Base-by-base conservation (phyloP, 2,797 vertebrate genomes). In the Poeciliopsis paucimaculata region DNA sequence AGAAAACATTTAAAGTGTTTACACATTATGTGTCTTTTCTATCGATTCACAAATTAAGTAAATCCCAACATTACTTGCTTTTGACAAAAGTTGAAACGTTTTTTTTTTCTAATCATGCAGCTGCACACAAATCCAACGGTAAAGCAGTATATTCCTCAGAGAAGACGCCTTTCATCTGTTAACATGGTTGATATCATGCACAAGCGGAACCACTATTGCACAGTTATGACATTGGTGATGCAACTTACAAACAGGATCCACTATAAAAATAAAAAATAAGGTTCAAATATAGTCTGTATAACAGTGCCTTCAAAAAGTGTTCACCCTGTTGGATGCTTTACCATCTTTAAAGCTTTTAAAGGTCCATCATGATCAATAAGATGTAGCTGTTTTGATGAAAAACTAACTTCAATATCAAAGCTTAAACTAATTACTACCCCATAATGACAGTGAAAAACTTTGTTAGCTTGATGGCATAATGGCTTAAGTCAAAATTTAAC, bases 41-140 rank as follows among this genome's bases (percentile, higher is more conserved):
- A 55, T 55, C 4, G 31, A 31, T 75, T 45, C n/a, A 43, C 36
- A 60, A 46, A 20, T 34, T 13, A 16, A 68, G 34, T 49, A 68
- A 51, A 77, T 68, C 20, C 20, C 4, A 26, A 68, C 36, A 68
- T 23, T 13, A 12, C 11, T 68, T 68, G 10, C 39, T 26, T 68
- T 68, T 51, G 31, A 66, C 4, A 18, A n/a, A 39, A 49, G 47
- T 68, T 36, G 3, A 68, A 45, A 31, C 13, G n/a, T 20, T 15
- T 76, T 41, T 47, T 45, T 76, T 41, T 34, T 76, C n/a, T 13
- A 28, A 8, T 77, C 28, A 55, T 28, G 76, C 66, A 55, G 49
- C 28, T 12, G 51, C 36, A 41, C 2, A 41, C 66, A 49, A 43
- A 53, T 53, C 36, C 7, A 47, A 45, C 64, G 46, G 45, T 20